These are phyloP conservation scores for Pachycephala philippinensis DNA, from an alignment of 2,113 vertebrate genomes.

Conservation along the genomic window DNA sequence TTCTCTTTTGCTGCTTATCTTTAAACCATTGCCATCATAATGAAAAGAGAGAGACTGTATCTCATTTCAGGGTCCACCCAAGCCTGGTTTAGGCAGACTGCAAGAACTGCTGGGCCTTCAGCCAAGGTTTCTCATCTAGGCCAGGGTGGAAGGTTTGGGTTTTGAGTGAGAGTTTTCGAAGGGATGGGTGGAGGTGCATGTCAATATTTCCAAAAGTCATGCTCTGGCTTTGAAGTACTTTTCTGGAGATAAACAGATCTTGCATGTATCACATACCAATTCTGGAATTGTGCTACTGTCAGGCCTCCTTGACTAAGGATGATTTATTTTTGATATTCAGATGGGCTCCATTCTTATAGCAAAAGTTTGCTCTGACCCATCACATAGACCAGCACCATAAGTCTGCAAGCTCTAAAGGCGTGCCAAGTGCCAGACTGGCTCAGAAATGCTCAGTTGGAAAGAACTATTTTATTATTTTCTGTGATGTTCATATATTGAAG, in stretches of 20 bases:
- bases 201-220: background rate
- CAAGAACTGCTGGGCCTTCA: background rate
- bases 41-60: background rate
- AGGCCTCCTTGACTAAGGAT: background rate
- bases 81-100: background rate
- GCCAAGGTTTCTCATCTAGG: background rate
- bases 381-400: background rate
- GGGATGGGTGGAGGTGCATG: background rate
- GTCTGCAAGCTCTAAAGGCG: background rate
- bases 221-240: background rate
- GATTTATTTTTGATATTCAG: background rate
- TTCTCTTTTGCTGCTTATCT: background rate
- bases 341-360: background rate
- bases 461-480: background rate
- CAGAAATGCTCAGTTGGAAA: background rate
- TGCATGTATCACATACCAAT: background rate
- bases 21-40: background rate
- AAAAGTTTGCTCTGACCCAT: background rate
- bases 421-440: background rate
- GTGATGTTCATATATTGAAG: background rate
- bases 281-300: background rate
- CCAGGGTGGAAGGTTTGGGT: background rate
- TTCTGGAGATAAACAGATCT: background rate
- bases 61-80: conserved; percentile 42
- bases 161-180: conserved; percentile 1